Conservation (phyloP, 2,113 vertebrate species). For the Phodopus roborovskii region DNA sequence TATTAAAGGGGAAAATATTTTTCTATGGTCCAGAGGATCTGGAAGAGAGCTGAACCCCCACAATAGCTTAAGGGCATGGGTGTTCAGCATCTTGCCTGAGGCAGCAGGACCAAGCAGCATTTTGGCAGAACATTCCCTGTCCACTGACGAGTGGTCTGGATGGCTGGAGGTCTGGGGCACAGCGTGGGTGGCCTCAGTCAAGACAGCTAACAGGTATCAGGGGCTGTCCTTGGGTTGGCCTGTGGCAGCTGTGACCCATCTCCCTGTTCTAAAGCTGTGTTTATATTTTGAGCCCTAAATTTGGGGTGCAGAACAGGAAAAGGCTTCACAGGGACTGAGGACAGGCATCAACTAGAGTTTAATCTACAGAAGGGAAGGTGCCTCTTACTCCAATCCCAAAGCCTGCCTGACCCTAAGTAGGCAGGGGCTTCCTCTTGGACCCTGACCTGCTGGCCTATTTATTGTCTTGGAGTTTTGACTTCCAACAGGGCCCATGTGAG, state of each 20-base stretch:
- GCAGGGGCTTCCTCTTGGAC: not conserved
- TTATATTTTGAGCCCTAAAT: not conserved
- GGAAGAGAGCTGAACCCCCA: not conserved
- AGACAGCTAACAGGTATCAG: conserved; percentile 1
- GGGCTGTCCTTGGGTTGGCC: no score
- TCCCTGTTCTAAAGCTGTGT: not conserved
- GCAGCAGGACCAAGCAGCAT: accelerated
- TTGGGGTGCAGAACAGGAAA: accelerated
- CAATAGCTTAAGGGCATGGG: not conserved
- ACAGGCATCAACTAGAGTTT: not conserved
- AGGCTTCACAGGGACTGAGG: not conserved
- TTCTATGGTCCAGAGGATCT: not conserved
- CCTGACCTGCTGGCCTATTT: not conserved
- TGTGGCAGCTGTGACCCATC: not conserved
- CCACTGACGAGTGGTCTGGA: not conserved
- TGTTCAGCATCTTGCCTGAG: not conserved
- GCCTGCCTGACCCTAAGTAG: not conserved
- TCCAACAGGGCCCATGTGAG: accelerated
- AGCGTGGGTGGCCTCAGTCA: not conserved
- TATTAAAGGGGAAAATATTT: not conserved
- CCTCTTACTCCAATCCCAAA: not conserved
- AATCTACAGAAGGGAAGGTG: not conserved
- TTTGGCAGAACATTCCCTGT: not conserved
- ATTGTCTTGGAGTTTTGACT: not conserved
- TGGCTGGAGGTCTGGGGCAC: not conserved